phyloP scores from a whole-genome alignment of 2,888 invertebrate species.

The Sinopyrophorus schimmeli region DNA sequence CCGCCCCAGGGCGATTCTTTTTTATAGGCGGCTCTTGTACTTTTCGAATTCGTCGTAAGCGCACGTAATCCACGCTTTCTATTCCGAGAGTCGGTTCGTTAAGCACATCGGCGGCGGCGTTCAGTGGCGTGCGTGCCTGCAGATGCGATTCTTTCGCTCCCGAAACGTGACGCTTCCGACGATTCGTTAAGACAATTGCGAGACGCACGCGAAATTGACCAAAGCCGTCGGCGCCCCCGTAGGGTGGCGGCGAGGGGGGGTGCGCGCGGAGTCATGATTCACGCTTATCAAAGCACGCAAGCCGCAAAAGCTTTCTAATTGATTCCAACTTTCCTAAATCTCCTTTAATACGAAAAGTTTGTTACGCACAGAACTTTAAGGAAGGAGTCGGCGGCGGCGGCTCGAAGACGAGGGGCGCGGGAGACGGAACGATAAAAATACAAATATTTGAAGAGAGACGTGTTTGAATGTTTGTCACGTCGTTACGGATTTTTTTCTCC shows the following conservation, averaged over 20 bases:
- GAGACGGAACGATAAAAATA: no score
- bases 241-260: conserved; percentile 40
- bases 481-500: no score
- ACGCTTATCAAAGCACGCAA: conserved; percentile 37
- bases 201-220: no score
- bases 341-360: conserved; percentile 14
- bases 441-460: no score
- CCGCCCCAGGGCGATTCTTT: conserved; percentile 49
- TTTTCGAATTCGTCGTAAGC: conserved; percentile 41
- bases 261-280: conserved; percentile 38
- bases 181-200: no score
- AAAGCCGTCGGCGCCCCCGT: no score
- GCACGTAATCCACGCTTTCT: conserved; percentile 40
- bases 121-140: conserved; percentile 39
- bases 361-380: no score
- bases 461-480: no score
- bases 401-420: no score
- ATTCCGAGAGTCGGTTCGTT: conserved; percentile 39
- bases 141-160: no score
- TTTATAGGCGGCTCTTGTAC: conserved; percentile 41
- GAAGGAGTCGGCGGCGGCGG: no score
- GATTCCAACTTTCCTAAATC: conserved; percentile 31
- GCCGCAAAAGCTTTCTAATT: conserved; percentile 34
- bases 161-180: no score
- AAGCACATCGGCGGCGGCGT: conserved; percentile 37